Percentiles rank a stretch among this genome's conserved stretches.
Conservation (phyloP, 2,888 invertebrate species). For the Elegia similella region DNA sequence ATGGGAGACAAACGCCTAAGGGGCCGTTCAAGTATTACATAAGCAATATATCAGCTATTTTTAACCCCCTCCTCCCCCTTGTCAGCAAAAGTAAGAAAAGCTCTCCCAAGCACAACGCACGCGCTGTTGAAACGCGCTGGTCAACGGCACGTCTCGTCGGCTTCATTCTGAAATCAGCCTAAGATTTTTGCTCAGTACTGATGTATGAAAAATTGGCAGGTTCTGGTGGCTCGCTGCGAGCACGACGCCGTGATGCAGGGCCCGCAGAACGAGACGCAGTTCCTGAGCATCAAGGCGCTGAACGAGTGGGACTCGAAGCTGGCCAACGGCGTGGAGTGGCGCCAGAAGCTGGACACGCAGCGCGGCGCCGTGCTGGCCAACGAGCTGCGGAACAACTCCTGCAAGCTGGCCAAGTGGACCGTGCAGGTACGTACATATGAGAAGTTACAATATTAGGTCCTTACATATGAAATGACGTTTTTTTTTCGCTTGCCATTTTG, state of each 20-base stretch:
- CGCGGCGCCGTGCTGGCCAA: constrained; percentile 99
- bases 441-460: too few species aligned
- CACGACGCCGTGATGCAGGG: constrained; percentile 96
- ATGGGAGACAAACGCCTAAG: too few species aligned
- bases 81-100: too few species aligned
- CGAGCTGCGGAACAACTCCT: constrained; percentile 99
- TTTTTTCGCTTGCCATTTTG: too few species aligned
- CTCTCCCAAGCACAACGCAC: too few species aligned
- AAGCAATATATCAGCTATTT: too few species aligned
- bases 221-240: constrained; percentile 95
- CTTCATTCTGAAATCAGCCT: too few species aligned
- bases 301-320: constrained; percentile 99
- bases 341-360: constrained; percentile 98
- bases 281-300: constrained; percentile 96
- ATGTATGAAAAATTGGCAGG: constrained; percentile 49
- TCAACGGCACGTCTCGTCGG: too few species aligned
- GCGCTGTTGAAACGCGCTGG: too few species aligned
- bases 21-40: too few species aligned
- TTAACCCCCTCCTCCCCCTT: too few species aligned
- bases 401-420: constrained; percentile 99
- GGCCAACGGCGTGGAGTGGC: constrained; percentile 98
- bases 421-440: constrained; percentile 82
- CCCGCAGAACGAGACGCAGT: constrained; percentile 94
- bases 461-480: too few species aligned
- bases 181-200: neutral